These are phyloP conservation scores for Bothrops jararaca DNA, from an alignment of 2,113 vertebrate genomes.

Conservation along the genomic window DNA sequence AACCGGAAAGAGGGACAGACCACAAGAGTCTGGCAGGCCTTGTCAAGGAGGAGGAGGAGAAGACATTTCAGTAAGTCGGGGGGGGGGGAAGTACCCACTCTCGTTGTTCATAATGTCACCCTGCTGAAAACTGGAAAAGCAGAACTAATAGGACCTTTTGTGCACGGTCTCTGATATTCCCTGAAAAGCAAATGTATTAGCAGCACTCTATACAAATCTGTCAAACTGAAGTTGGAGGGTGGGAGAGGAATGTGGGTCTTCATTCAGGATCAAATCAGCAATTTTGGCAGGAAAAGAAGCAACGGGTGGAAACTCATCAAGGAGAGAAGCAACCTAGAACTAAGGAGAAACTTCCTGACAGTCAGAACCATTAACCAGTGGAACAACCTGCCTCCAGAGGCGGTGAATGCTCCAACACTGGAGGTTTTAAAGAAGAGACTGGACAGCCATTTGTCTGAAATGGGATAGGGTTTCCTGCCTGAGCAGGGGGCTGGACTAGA, in stretches of 20 bases:
- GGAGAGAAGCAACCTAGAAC: neutral
- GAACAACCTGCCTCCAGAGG: neutral
- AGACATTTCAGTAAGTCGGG: conserved; percentile 47
- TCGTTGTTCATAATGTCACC: conserved; percentile 47
- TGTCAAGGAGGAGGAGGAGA: conserved; percentile 45
- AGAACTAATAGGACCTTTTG: conserved; percentile 56
- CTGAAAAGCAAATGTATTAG: conserved; percentile 34
- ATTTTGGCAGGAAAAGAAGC: neutral
- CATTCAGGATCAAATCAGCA: neutral
- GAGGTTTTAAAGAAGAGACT: neutral
- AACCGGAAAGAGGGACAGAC: neutral
- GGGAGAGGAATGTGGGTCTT: neutral
- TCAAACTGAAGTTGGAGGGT: neutral
- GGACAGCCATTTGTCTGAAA: neutral
- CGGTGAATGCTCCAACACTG: neutral
- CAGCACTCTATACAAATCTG: neutral
- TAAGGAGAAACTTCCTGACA: neutral
- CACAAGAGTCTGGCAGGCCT: neutral
- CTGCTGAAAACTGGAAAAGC: conserved; percentile 50
- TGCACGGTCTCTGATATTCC: conserved; percentile 28
- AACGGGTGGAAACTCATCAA: neutral
- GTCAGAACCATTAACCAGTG: neutral
- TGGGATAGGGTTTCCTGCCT: too few species aligned
- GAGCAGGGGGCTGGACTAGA: neutral
- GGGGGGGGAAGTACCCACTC: too few species aligned